Percentiles rank a stretch among this genome's conserved stretches.
These are phyloP conservation scores for Sebastes aleutianus DNA, from an alignment of 2,797 vertebrate genomes.

Conservation along the genomic window DNA sequence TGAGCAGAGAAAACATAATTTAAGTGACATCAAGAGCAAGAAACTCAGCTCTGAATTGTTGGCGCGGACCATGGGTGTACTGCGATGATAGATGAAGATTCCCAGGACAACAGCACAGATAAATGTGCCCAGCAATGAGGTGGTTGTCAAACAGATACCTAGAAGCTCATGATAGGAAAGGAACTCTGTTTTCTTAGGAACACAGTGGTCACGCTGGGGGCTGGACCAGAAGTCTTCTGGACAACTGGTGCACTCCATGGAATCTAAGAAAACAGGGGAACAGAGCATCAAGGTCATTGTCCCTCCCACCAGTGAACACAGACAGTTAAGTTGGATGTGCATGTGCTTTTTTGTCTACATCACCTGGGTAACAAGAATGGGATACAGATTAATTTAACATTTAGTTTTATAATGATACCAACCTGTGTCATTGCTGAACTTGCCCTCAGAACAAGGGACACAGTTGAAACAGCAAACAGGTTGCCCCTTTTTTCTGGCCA, in stretches of 20 bases:
- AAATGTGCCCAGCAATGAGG: slow-evolving; percentile 61
- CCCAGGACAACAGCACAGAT: slow-evolving; percentile 55
- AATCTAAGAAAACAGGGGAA: not conserved
- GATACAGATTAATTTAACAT: not conserved
- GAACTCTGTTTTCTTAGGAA: slow-evolving; percentile 54
- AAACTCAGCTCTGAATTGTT: slow-evolving; percentile 79
- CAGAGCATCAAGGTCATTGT: not conserved
- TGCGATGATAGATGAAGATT: slow-evolving; percentile 57
- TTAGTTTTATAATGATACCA: not conserved
- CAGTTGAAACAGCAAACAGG: slow-evolving; percentile 82
- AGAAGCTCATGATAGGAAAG: slow-evolving; percentile 68
- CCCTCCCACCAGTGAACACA: not conserved
- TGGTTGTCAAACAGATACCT: slow-evolving; percentile 62
- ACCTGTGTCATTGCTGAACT: slow-evolving; percentile 79
- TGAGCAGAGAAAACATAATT: slow-evolving; percentile 68
- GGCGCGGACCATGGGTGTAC: slow-evolving; percentile 69
- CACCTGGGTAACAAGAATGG: not conserved
- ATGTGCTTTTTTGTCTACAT: not conserved
- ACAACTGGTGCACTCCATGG: too few species aligned
- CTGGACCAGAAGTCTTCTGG: too few species aligned
- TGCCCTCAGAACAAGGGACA: slow-evolving; percentile 73
- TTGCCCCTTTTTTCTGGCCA: slow-evolving; percentile 61
- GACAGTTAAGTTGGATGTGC: not conserved
- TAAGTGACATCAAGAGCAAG: slow-evolving; percentile 37
- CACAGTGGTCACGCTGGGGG: too few species aligned